A percentile compares a stretch with the other conserved stretches of the same genome.
Evolutionary conservation across 2,113 vertebrate genomes (phyloP).

Genomic region (Dendrocopos noguchii): DNA sequence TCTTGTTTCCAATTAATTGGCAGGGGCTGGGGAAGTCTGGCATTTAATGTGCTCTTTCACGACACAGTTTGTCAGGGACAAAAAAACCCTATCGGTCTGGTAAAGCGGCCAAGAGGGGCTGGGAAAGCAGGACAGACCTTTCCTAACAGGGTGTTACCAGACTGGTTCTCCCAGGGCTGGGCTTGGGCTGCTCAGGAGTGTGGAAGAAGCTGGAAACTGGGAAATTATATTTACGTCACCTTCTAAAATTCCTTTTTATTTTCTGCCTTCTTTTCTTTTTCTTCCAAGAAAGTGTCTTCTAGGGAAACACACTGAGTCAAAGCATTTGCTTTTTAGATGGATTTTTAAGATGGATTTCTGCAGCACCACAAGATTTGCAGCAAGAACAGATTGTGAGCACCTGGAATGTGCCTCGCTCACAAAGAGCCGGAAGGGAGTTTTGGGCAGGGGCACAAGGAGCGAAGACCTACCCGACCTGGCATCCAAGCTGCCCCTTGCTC

Average conservation of each 20-base stretch:
- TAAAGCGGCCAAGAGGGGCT: not conserved
- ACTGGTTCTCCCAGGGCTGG: fast-evolving
- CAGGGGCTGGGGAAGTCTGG: not conserved
- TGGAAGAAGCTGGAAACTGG: fast-evolving
- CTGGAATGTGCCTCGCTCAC: not conserved
- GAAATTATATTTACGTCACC: not conserved
- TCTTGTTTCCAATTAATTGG: not conserved
- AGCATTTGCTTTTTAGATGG: not conserved
- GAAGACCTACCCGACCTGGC: fast-evolving
- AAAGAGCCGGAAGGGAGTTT: fast-evolving
- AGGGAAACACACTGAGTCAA: not conserved
- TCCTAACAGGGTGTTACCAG: fast-evolving
- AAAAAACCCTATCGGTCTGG: not conserved
- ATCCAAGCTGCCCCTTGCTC: not conserved
- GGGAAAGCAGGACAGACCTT: not conserved
- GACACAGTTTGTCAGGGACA: not conserved
- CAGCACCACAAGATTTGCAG: not conserved
- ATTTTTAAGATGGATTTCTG: not conserved
- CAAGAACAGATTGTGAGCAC: not conserved
- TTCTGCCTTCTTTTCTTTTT: not conserved
- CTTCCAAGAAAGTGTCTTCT: not conserved
- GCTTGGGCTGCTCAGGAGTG: not conserved
- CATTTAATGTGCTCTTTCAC: not conserved
- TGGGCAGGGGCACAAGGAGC: fast-evolving
- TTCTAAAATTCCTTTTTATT: not conserved